These are phyloP conservation scores for Gadus macrocephalus DNA, from an alignment of 2,113 vertebrate genomes.

Conservation along the genomic window DNA sequence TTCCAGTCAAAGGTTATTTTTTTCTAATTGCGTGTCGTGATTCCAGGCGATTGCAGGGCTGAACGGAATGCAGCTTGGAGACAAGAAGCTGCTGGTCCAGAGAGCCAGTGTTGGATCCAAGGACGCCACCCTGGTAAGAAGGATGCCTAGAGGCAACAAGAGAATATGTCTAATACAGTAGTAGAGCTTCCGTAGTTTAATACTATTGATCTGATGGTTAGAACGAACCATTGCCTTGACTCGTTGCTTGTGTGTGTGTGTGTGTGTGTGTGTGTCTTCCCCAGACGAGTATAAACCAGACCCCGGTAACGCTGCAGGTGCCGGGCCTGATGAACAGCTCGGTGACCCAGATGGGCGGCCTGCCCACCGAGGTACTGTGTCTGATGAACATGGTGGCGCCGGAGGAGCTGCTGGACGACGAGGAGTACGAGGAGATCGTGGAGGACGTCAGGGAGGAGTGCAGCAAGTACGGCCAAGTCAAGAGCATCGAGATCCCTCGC, in stretches of 20 bases:
- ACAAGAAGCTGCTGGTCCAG: slow-evolving; percentile 92
- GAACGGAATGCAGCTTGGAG: slow-evolving; percentile 91
- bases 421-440: slow-evolving; percentile 91
- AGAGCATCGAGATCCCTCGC: slow-evolving; percentile 91
- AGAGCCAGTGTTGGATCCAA: slow-evolving; percentile 92
- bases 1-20: too few species aligned
- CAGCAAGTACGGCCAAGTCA: slow-evolving; percentile 89
- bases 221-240: too few species aligned
- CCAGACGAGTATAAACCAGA: slow-evolving; percentile 91
- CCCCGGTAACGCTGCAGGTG: slow-evolving; percentile 90
- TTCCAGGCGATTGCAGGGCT: slow-evolving; percentile 85
- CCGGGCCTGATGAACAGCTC: slow-evolving; percentile 88
- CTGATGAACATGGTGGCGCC: slow-evolving; percentile 96
- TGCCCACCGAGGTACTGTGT: slow-evolving; percentile 88
- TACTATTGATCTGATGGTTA: too few species aligned
- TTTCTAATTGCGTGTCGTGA: background rate
- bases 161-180: too few species aligned
- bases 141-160: background rate
- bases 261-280: background rate
- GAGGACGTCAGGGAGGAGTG: slow-evolving; percentile 90
- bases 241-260: too few species aligned
- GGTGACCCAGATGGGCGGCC: slow-evolving; percentile 85
- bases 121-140: slow-evolving; percentile 85
- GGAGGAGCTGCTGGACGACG: slow-evolving; percentile 87
- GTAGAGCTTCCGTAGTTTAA: too few species aligned